Evolutionary conservation across 2,888 invertebrate species (phyloP).

Genomic region (Myathropa florea): DNA sequence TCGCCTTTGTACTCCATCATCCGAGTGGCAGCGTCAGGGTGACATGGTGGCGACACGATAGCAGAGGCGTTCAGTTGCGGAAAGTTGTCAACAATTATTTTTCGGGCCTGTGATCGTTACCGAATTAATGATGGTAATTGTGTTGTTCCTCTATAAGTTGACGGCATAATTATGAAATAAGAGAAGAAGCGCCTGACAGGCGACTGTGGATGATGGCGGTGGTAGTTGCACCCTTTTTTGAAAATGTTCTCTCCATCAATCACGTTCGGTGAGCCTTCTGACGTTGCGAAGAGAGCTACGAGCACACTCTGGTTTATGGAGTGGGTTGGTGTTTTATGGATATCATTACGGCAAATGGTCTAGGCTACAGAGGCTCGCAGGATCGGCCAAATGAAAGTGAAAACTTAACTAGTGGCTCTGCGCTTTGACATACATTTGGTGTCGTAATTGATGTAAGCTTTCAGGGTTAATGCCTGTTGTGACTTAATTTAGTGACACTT

Average conservation of each 20-base stretch:
- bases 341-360: slow-evolving; percentile 30
- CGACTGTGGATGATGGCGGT: background rate
- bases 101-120: slow-evolving; percentile 45
- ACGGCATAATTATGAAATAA: slow-evolving; percentile 50
- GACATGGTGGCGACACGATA: slow-evolving; percentile 7
- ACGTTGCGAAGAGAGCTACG: slow-evolving; percentile 14
- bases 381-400: background rate
- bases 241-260: slow-evolving; percentile 43
- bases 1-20: slow-evolving; percentile 57
- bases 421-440: slow-evolving; percentile 26
- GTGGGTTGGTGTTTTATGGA: slow-evolving; percentile 30
- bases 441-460: slow-evolving; percentile 12
- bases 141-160: slow-evolving; percentile 24
- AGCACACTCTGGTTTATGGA: background rate
- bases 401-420: slow-evolving; percentile 1
- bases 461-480: background rate
- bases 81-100: slow-evolving; percentile 60
- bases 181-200: slow-evolving; percentile 14
- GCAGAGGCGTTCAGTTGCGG: slow-evolving; percentile 44
- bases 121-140: slow-evolving; percentile 67
- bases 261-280: slow-evolving; percentile 46
- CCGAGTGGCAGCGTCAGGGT: background rate
- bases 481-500: background rate
- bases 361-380: slow-evolving; percentile 30
- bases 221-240: slow-evolving; percentile 15